These are phyloP conservation scores for Brachionus paranguensis DNA, from an alignment of 1,140 invertebrate genomes.

Conservation along the genomic window DNA sequence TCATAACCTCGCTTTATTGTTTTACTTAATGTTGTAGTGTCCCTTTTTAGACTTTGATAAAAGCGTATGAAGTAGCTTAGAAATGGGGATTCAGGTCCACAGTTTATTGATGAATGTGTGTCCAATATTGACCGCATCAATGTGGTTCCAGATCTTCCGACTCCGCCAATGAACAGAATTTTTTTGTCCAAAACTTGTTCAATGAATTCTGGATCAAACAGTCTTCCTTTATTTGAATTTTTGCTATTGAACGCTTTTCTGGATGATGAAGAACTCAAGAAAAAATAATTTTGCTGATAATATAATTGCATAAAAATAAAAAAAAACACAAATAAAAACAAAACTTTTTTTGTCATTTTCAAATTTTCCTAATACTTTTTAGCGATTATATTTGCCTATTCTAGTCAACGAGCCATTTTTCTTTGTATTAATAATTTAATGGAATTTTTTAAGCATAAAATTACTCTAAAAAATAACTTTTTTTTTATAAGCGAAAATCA, in stretches of 20 bases:
- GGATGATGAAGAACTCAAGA: not conserved
- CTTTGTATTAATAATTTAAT: not conserved
- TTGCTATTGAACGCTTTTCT: not conserved
- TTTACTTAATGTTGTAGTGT: conserved; percentile 70
- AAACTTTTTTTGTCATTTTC: not conserved
- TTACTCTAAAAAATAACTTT: not conserved
- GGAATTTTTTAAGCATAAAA: not conserved
- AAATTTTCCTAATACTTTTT: not conserved
- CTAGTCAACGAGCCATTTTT: not conserved
- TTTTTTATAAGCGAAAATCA: not conserved
- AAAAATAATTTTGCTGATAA: not conserved
- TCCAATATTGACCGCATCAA: conserved; percentile 95
- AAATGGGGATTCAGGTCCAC: conserved; percentile 93
- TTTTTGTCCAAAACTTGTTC: not conserved
- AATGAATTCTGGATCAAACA: not conserved
- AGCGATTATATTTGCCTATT: not conserved
- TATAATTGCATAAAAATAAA: no score
- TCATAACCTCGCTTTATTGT: conserved; percentile 83
- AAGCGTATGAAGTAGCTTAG: conserved; percentile 82
- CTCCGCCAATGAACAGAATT: conserved; percentile 78
- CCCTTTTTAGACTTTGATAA: conserved; percentile 83
- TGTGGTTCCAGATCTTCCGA: conserved; percentile 91
- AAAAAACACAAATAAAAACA: no score
- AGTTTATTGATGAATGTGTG: conserved; percentile 90
- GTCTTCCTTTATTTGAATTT: not conserved